A percentile compares a stretch with the other conserved stretches of the same genome.
Evolutionary conservation across 2,797 vertebrate genomes (phyloP).

Genomic region (Melanotaenia parkinsoni): DNA sequence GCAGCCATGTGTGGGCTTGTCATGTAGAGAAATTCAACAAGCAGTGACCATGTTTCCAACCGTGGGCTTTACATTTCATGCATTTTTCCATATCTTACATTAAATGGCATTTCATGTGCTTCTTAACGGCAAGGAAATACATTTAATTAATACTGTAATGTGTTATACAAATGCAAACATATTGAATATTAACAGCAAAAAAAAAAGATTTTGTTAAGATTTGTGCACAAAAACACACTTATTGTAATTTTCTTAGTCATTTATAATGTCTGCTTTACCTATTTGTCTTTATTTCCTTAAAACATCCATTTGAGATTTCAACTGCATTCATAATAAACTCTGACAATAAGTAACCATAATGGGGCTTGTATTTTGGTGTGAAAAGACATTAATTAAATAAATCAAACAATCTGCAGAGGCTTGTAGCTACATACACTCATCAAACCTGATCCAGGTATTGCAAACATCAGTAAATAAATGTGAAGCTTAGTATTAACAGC

Average conservation of each 20-base stretch:
- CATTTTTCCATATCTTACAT: conserved; percentile 21
- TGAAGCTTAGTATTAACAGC: not conserved
- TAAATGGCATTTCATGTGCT: not conserved
- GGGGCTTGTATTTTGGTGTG: not conserved
- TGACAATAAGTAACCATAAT: not conserved
- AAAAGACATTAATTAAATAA: not conserved
- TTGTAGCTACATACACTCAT: not conserved
- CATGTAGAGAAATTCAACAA: conserved; percentile 40
- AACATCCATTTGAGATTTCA: no score
- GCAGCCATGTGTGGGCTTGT: conserved; percentile 55
- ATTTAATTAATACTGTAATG: not conserved
- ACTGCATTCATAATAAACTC: no score
- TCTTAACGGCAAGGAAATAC: not conserved
- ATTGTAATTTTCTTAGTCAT: not conserved
- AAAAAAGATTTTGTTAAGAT: not conserved
- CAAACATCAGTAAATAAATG: not conserved
- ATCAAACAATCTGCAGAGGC: not conserved
- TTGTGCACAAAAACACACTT: not conserved
- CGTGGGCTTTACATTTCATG: conserved; percentile 24
- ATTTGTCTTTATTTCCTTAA: no score
- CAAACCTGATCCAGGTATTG: not conserved
- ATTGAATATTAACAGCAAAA: not conserved
- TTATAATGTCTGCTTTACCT: no score
- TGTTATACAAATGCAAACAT: not conserved
- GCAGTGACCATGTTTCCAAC: conserved; percentile 33